Evolutionary conservation across 1,140 invertebrate genomes (phyloP).

Genomic region (Aphidius gifuensis): DNA sequence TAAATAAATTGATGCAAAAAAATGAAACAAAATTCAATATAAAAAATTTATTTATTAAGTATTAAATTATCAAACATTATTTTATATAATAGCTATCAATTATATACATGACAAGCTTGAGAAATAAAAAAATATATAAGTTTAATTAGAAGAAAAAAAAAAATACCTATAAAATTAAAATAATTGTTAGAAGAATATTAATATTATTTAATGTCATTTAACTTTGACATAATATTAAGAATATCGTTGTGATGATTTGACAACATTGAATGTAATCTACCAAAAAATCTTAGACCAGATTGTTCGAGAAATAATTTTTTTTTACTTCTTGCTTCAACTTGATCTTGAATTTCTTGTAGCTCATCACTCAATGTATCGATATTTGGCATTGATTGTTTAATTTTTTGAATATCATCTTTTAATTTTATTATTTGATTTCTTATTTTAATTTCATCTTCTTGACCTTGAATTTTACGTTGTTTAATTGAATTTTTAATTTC

Average conservation of each 20-base stretch:
- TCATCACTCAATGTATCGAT: constrained; percentile 18
- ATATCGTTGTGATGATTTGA: constrained; percentile 30
- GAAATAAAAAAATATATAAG: no score
- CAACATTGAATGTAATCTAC: constrained; percentile 32
- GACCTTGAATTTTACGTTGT: constrained; percentile 28
- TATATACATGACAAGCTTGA: no score
- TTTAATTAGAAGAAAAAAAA: no score
- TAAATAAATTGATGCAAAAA: no score
- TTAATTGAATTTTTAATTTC: constrained; percentile 28
- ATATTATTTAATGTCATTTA: neutral
- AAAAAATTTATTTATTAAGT: no score
- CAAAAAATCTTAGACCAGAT: constrained; percentile 35
- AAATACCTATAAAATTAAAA: no score
- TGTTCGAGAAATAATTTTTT: constrained; percentile 31
- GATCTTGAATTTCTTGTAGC: constrained; percentile 31
- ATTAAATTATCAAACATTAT: no score
- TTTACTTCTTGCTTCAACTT: constrained; percentile 30
- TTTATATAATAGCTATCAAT: no score
- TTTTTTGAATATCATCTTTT: constrained; percentile 28
- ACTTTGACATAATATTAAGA: neutral
- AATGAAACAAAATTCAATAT: no score
- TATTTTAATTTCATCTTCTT: constrained; percentile 31
- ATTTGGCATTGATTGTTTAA: constrained; percentile 27
- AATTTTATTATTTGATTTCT: constrained; percentile 33
- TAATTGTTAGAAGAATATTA: no score